Evolutionary conservation across 1,140 invertebrate genomes (phyloP).

Genomic region (Bursaphelenchus mucronatus): DNA sequence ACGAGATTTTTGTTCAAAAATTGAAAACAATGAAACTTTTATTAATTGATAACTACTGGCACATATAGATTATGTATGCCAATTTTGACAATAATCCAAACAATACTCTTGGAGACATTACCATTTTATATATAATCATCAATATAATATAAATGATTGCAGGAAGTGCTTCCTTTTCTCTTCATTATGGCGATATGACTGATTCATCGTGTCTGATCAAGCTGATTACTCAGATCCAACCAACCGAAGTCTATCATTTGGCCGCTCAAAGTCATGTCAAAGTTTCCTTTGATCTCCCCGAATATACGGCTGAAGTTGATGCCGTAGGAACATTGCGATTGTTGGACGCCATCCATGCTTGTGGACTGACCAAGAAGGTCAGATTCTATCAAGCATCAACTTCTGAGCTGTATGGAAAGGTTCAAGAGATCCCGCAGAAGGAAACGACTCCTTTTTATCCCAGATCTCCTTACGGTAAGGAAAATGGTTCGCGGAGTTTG

Average conservation of each 20-base stretch:
- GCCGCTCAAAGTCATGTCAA: constrained; percentile 99
- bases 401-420: constrained; percentile 96
- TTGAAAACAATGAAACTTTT: too few species aligned
- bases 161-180: constrained; percentile 68
- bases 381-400: constrained; percentile 97
- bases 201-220: constrained; percentile 94
- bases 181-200: constrained; percentile 98
- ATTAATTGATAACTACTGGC: too few species aligned
- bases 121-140: too few species aligned
- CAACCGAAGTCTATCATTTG: constrained; percentile 94
- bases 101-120: too few species aligned
- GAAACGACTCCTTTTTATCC: constrained; percentile 99
- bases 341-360: constrained; percentile 89
- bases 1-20: too few species aligned
- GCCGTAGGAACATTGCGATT: constrained; percentile 90
- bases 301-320: constrained; percentile 98
- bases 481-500: neutral
- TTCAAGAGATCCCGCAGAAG: constrained; percentile 88
- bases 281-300: constrained; percentile 92
- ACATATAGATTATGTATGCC: too few species aligned
- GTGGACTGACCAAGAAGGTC: constrained; percentile 76
- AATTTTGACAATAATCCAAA: too few species aligned
- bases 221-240: constrained; percentile 78
- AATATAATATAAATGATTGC: neutral
- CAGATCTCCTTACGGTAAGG: constrained; percentile 91